Base-by-base conservation (phyloP, 2,888 invertebrate genomes). In the Gordius sp. region DNA sequence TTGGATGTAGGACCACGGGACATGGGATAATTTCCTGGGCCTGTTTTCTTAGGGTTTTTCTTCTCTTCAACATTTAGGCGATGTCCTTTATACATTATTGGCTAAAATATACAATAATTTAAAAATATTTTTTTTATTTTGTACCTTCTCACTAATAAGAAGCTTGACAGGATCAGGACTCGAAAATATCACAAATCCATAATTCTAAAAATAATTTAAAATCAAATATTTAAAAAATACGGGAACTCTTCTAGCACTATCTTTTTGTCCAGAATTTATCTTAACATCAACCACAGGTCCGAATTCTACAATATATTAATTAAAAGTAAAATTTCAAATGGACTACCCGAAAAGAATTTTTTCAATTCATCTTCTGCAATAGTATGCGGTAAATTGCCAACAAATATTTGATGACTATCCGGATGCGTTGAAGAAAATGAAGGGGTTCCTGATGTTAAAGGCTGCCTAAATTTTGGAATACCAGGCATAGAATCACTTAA, bases 341-440 rank as follows among this genome's bases (percentile, higher is more conserved):
- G n/a, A 13, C 8, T 33, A 33, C 39, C 39, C 2, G 55, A 54
- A 23, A 54, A 54, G 20, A n/a, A 54, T 4, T 24, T 28, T 24
- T 23, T 24, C 8, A 54, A 27, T 54, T 54, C 55, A 16, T 24
- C 16, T 20, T 54, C 55, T 4, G 26, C 4, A 13, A 54, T 28
- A 27, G 13, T 27, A 24, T 26, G 27, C 24, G 55, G 55, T 27
- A 54, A 28, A 27, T 54, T 54, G 16, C 55, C 55, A 8, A 54
- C 55, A 27, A 54, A 54, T 16, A 54, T 27, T 27, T 54, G 55
- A 54, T 54, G 55, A 27, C 20, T 54, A 54, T 54, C 55, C 2
- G 55, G 55, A 27, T 26, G 47, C 4, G 47, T 47, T 20, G 16
- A 8, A 4, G 47, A 8, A 20, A 23, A 47, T 8, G 47, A 47